Conservation (phyloP, 2,797 vertebrate species). For the Vultur gryphus region DNA sequence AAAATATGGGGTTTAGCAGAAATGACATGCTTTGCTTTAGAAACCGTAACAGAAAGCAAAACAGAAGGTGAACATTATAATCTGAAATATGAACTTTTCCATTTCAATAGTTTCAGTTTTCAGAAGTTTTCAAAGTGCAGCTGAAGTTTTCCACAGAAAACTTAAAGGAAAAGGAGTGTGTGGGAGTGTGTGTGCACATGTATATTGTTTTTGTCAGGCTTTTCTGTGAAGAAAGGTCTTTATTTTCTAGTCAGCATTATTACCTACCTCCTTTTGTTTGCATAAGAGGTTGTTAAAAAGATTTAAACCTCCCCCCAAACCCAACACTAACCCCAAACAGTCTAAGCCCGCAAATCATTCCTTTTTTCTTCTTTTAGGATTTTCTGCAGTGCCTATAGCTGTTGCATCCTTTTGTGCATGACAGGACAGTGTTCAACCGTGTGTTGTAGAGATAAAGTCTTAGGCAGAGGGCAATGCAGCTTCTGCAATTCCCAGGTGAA, state of each 20-base stretch:
- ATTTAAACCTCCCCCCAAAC: background rate
- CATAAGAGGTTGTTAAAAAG: slow-evolving; percentile 19
- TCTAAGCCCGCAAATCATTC: background rate
- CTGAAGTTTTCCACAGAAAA: background rate
- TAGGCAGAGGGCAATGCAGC: background rate
- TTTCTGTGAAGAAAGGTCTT: slow-evolving; percentile 6
- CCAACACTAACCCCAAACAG: background rate
- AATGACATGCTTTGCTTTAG: background rate
- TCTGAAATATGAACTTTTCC: background rate
- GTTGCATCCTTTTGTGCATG: background rate
- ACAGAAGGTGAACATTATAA: background rate
- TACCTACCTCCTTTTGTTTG: slow-evolving; percentile 12
- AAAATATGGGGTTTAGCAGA: background rate
- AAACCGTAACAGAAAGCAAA: background rate
- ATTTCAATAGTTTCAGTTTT: background rate
- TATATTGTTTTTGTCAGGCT: background rate
- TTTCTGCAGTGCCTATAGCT: background rate
- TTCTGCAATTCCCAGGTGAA: background rate
- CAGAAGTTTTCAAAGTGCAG: background rate
- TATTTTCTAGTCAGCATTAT: background rate
- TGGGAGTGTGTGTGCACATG: background rate
- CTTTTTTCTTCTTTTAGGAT: background rate
- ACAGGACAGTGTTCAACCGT: accelerated
- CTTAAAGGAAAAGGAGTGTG: background rate
- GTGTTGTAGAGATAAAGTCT: background rate